Evolutionary conservation across 1,140 invertebrate species (phyloP).

Genomic region (Ooceraea biroi): DNA sequence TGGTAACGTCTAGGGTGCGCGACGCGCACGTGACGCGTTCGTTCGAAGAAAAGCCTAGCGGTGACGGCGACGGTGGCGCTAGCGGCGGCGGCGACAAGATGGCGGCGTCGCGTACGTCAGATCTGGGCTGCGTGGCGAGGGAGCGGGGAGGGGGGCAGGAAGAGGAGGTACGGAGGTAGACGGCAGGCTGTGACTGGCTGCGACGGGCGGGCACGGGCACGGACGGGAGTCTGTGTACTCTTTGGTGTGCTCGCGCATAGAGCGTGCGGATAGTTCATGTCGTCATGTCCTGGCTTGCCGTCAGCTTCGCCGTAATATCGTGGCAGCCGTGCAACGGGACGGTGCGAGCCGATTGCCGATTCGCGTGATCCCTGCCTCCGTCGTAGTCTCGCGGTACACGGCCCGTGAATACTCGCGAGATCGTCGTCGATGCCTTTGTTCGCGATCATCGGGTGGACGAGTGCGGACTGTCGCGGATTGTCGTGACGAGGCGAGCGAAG

Average conservation of each 20-base stretch:
- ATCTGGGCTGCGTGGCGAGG: background rate
- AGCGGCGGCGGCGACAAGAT: slow-evolving; percentile 48
- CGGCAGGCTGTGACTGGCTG: background rate
- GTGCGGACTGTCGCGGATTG: slow-evolving; percentile 12
- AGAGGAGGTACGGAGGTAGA: slow-evolving; percentile 43
- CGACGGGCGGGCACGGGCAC: background rate
- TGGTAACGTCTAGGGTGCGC: slow-evolving; percentile 16
- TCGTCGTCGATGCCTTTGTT: slow-evolving; percentile 80
- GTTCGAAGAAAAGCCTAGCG: slow-evolving; percentile 38
- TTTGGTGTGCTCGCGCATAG: slow-evolving; percentile 21
- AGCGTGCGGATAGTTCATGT: slow-evolving; percentile 19
- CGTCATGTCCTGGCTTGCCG: slow-evolving; percentile 51
- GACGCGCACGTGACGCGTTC: slow-evolving; percentile 17
- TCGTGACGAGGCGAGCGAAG: slow-evolving; percentile 30
- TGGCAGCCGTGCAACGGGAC: slow-evolving; percentile 27
- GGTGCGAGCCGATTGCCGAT: slow-evolving; percentile 46
- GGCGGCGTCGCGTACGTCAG: slow-evolving; percentile 49
- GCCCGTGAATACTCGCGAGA: background rate
- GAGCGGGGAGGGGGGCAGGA: background rate
- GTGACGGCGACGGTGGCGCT: too few species aligned
- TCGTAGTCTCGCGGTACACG: slow-evolving; percentile 39
- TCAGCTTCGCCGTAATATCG: slow-evolving; percentile 37
- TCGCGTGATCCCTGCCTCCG: slow-evolving; percentile 66
- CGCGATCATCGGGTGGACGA: slow-evolving; percentile 57
- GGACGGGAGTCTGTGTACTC: slow-evolving; percentile 16